Base-by-base conservation (phyloP, 2,797 vertebrate species). In the Acrossocheilus fasciatus region DNA sequence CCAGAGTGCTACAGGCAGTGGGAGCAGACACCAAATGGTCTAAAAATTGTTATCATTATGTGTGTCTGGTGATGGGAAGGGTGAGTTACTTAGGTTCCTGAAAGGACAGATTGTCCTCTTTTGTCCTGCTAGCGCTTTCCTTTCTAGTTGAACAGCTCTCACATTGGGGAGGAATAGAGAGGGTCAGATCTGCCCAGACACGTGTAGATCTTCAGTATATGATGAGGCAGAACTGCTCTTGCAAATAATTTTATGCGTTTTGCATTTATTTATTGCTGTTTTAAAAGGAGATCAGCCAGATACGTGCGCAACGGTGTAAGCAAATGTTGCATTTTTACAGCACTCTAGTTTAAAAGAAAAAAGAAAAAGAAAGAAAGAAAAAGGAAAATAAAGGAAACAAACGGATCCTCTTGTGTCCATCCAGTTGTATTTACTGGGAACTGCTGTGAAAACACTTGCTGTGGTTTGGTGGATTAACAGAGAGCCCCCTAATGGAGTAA, bases 401-500 rank as follows among this genome's bases (percentile, higher is more conserved):
- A 75, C 30, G 89, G 89, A 89, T 88, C 82, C 89, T 91, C 92
- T 94, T 89, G 90, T 95, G 92, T 93, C 91, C 91, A 92, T 88
- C 90, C 92, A 95, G 92, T 93, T 81, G 84, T 87, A 93, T 92
- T 94, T 92, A 92, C 90, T 93, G 91, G 92, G 93, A 72, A 34
- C 70, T 82, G 91, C 92, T 92, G 93, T 93, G 93, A 95, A 96
- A 95, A 95, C 92, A 95, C 94, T 95, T 93, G 92, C 94, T 91
- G 93, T 92, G 91, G 93, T 93, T 93, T 91, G 92, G 89, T 95
- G 96, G 94, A 96, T 96, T 96, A 96, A 96, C 94, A 94, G 94
- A 94, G 93, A 96, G 95, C 95, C 94, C 92, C 94, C 94, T 96
- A 96, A 96, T 96, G 95, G 94, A 96, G 96, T 96, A 96, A 96